Evolutionary conservation across 37 sponge, comb jelly and placozoan species (phyloP).

Genomic region (Tethya wilhelma): DNA sequence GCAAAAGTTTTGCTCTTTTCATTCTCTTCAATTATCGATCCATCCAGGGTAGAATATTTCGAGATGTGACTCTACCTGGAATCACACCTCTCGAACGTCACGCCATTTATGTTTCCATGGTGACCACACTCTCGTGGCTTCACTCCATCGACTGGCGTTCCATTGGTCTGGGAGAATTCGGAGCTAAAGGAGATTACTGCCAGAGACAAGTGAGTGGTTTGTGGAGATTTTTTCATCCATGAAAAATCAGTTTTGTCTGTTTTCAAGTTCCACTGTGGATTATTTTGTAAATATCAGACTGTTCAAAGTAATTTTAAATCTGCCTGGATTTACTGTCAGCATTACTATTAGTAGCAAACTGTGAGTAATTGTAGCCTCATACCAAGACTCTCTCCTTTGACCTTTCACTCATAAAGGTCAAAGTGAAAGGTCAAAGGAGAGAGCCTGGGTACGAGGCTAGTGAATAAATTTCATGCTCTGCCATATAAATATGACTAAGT

Average conservation of each 20-base stretch:
- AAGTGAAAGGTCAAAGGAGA: no score
- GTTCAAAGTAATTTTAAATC: neutral
- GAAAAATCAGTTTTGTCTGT: neutral
- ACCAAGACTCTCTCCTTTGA: no score
- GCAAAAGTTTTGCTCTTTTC: no score
- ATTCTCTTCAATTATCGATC: neutral
- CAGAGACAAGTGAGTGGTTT: conserved; percentile 61
- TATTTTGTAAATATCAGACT: no score
- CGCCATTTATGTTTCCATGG: conserved; percentile 57
- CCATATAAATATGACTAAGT: no score
- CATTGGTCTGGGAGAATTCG: conserved; percentile 70
- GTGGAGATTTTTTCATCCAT: neutral
- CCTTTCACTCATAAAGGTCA: no score
- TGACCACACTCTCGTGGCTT: conserved; percentile 61
- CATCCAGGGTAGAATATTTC: conserved; percentile 66
- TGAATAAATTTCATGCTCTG: no score
- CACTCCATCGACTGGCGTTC: conserved; percentile 64
- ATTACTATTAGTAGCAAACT: neutral
- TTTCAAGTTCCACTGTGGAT: neutral
- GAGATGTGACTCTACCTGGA: conserved; percentile 37
- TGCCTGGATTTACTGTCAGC: neutral
- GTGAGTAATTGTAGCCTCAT: no score
- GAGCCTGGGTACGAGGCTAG: no score
- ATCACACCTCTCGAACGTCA: conserved; percentile 57
- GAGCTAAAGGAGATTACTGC: conserved; percentile 50